A percentile compares a stretch with the other conserved stretches of the same genome.
These are phyloP conservation scores for Tauraco hartlaubi DNA, from an alignment of 2,797 vertebrate genomes.

Conservation along the genomic window DNA sequence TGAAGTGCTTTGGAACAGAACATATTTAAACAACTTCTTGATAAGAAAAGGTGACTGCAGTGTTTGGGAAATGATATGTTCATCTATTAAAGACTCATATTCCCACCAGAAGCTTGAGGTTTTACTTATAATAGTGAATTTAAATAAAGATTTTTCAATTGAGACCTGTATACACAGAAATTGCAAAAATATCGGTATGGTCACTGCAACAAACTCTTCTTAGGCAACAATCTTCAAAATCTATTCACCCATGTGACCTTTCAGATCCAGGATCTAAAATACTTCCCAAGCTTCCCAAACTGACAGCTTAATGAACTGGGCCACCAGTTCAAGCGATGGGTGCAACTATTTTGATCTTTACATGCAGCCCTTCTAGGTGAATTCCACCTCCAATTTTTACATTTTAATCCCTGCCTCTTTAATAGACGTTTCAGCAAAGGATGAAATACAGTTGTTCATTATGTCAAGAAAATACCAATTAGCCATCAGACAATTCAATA, in stretches of 20 bases:
- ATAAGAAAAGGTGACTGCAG: background rate
- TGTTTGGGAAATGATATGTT: background rate
- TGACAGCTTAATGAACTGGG: background rate
- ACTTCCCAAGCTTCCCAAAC: background rate
- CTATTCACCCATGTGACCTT: background rate
- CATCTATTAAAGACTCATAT: background rate
- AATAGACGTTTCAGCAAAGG: constrained; percentile 2
- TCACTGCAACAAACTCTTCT: background rate
- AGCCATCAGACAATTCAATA: constrained; percentile 72
- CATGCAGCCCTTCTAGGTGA: background rate
- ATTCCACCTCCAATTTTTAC: background rate
- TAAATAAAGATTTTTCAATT: background rate
- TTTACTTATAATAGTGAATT: background rate
- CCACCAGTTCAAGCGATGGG: background rate
- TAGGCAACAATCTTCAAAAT: background rate
- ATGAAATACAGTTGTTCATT: constrained; percentile 72
- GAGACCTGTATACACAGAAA: background rate
- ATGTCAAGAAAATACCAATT: constrained; percentile 78
- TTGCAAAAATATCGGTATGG: background rate
- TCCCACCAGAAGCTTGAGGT: background rate
- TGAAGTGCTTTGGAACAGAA: background rate
- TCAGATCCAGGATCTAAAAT: background rate
- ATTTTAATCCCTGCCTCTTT: constrained; percentile 30
- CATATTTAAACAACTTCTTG: background rate
- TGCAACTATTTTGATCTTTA: background rate